Evolutionary conservation across 1,140 invertebrate genomes (phyloP).

Genomic region (Globodera ellingtonae): DNA sequence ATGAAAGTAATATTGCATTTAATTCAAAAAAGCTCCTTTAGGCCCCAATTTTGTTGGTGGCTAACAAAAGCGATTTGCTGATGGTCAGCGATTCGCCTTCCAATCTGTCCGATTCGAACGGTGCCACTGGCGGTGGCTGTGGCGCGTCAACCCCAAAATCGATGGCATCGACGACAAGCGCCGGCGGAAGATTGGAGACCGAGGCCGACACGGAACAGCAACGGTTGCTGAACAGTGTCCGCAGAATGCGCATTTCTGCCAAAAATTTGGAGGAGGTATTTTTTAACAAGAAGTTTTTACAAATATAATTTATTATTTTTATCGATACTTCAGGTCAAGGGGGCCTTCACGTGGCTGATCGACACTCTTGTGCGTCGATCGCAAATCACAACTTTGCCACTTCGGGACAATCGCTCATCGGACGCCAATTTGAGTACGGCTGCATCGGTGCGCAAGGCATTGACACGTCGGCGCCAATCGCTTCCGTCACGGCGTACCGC

Average conservation of each 20-base stretch:
- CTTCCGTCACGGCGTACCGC: conserved; percentile 50
- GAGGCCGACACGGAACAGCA: conserved; percentile 26
- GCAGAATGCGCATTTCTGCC: conserved; percentile 40
- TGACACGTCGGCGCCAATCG: conserved; percentile 49
- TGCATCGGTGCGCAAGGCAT: conserved; percentile 1
- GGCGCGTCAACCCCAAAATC: conserved; percentile 14
- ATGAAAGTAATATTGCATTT: too few relatives aligned
- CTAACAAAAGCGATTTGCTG: conserved; percentile 52
- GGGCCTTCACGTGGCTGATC: conserved; percentile 42
- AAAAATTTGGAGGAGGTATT: conserved; percentile 47
- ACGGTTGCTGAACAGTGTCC: conserved; percentile 8
- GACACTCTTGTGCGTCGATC: conserved; percentile 37
- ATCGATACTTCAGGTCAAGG: conserved; percentile 37
- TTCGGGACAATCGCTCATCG: conserved; percentile 18
- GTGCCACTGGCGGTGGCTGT: background rate
- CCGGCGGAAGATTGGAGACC: background rate
- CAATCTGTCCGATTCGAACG: conserved; percentile 2
- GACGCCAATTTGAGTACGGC: background rate
- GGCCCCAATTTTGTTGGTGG: conserved; percentile 54
- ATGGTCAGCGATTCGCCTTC: background rate
- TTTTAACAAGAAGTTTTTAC: conserved; percentile 21
- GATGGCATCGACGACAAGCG: background rate
- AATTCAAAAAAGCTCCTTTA: conserved; percentile 16
- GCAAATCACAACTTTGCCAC: conserved; percentile 1
- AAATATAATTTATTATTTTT: conserved; percentile 34